Percentiles rank a stretch among this genome's conserved stretches.
phyloP scores from a whole-genome alignment of 2,797 vertebrate genomes.

The Sebastes steindachneri region DNA sequence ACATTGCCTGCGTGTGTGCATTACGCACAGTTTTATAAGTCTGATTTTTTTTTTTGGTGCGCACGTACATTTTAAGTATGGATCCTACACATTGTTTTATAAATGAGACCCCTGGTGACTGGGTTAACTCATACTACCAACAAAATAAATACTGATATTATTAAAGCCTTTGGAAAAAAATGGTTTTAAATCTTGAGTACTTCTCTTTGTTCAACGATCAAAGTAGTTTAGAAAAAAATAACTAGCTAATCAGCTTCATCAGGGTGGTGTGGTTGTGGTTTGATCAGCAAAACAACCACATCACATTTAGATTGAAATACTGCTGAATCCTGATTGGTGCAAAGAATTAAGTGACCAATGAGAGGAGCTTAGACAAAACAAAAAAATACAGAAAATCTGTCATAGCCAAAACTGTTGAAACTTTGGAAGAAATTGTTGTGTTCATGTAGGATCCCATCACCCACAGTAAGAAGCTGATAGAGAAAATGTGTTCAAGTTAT shows the following conservation, averaged over 20 bases:
- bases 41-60: too few species aligned
- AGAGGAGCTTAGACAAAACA: neutral
- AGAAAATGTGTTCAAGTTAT: slow-evolving; percentile 7
- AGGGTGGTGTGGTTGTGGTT: neutral
- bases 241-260: neutral
- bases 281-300: neutral
- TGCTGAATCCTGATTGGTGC: neutral
- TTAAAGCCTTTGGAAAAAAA: neutral
- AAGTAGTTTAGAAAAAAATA: neutral
- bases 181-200: neutral
- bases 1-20: too few species aligned
- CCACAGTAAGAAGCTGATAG: neutral
- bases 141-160: neutral
- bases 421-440: neutral
- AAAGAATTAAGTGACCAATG: neutral
- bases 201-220: neutral
- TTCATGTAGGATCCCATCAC: too few species aligned
- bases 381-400: neutral
- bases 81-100: too few species aligned
- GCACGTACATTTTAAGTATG: too few species aligned
- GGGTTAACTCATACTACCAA: neutral
- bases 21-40: too few species aligned
- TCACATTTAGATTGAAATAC: neutral
- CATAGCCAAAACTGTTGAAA: neutral
- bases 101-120: neutral